Percentiles rank a stretch among this genome's conserved stretches.
phyloP scores from a whole-genome alignment of 1,140 invertebrate genomes.

The Hyphantria cunea region DNA sequence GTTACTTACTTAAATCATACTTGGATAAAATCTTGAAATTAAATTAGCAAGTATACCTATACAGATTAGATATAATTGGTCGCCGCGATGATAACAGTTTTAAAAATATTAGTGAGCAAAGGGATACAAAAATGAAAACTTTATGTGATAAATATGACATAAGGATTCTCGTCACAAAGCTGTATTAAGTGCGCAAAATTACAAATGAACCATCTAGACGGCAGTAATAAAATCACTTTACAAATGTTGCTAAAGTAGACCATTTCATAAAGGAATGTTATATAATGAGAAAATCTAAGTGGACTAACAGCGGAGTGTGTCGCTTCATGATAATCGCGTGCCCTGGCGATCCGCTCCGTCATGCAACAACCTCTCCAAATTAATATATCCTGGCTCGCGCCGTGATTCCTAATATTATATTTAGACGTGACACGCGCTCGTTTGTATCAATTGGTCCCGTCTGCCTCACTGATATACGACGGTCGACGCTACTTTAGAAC shows the following conservation, averaged over 20 bases:
- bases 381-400: constrained; percentile 81
- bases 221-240: no score
- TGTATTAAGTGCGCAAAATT: no score
- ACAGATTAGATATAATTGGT: no score
- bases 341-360: constrained; percentile 54
- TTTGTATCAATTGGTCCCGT: constrained; percentile 80
- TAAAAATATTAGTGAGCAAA: no score
- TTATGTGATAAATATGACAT: no score
- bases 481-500: constrained; percentile 79
- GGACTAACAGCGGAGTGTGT: constrained; percentile 24
- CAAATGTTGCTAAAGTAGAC: constrained; percentile 4
- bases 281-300: constrained; percentile 24
- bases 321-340: constrained; percentile 43
- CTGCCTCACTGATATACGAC: constrained; percentile 75
- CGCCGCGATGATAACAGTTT: no score
- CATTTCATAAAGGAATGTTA: constrained; percentile 16
- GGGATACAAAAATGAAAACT: no score
- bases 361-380: constrained; percentile 72
- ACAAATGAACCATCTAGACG: no score
- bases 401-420: constrained; percentile 82
- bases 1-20: no score
- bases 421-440: constrained; percentile 80
- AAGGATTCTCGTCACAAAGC: no score
- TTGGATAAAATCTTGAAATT: no score
- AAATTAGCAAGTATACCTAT: no score